Evolutionary conservation across 1,140 invertebrate genomes (phyloP), one percentile per base, ranked within the genome.

Genomic region (Trachelipus rathkii): DNA sequence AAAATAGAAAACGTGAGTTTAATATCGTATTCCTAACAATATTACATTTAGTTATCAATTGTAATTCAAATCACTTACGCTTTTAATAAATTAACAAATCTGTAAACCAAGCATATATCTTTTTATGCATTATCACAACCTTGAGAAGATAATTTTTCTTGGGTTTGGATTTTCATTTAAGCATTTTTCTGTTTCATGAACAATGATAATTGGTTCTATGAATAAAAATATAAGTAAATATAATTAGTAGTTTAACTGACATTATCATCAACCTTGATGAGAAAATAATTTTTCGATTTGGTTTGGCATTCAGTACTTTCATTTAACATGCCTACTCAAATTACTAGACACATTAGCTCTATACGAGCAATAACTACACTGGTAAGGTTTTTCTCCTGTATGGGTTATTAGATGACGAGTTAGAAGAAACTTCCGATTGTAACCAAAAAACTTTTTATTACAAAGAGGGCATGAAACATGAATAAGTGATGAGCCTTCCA

Each of bases 291-390:
- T 33, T 33, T 33, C 33, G n/a, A n/a, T n/a, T n/a, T n/a, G n/a
- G n/a, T 13, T 24, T 1, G 13, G 53, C 73, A 68, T 81, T 77
- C 77, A 19, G 77, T 78, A n/a, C n/a, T n/a, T n/a, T n/a, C n/a
- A n/a, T 44, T 76, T 74, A 44, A 81, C 24, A 71, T 81, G 79
- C 50, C 79, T 44, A 5, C 75, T 76, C 7, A 81, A 73, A 66
- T 81, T 81, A 77, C 79, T 78, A 46, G 79, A 81, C 15, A 81
- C 79, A 74, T 81, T 81, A 9, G 79, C 79, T 46, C 82, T 77
- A 46, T 87, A 86, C 0, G 82, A 83, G 75, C 87, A 88, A 43
- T 85, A 81, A 45, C 86, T 83, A 74, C 87, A 88, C 33, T 79
- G 76, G 69, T 86, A 86, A 0, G 86, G 86, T 75, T 83, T 85